phyloP scores from a whole-genome alignment of 2,888 invertebrate genomes.

The Sarcophaga variegata region DNA sequence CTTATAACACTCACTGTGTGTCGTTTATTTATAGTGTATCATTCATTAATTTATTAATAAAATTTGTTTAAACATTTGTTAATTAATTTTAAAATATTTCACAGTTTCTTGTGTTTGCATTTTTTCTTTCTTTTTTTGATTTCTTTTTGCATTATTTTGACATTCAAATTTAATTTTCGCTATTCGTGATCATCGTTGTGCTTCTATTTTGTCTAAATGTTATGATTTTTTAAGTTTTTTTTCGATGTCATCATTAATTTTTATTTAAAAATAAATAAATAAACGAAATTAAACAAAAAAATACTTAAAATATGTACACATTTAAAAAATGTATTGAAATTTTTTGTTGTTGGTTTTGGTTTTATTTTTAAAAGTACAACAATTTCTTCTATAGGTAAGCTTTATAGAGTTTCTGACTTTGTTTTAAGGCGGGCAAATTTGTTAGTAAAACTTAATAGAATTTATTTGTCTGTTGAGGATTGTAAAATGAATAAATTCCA shows the following conservation, averaged over 20 bases:
- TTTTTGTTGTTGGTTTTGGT: not conserved
- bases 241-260: constrained; percentile 44
- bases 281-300: not conserved
- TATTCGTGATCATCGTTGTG: not conserved
- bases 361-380: not conserved
- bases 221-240: not conserved
- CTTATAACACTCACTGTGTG: not conserved
- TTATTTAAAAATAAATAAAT: constrained; percentile 9
- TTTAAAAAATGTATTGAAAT: too few relatives aligned
- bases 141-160: constrained; percentile 37
- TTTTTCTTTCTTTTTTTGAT: not conserved
- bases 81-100: constrained; percentile 21
- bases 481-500: too few relatives aligned
- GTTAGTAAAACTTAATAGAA: too few relatives aligned
- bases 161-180: constrained; percentile 28
- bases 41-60: constrained; percentile 31
- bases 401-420: too few relatives aligned
- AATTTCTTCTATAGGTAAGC: not conserved
- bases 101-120: not conserved
- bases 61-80: constrained; percentile 11
- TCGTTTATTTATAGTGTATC: not conserved
- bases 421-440: too few relatives aligned
- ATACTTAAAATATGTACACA: not conserved
- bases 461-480: too few relatives aligned
- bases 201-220: not conserved